Evolutionary conservation across 2,888 invertebrate species (phyloP), one percentile per base, ranked within the genome.

Genomic region (Dryomyza anilis): DNA sequence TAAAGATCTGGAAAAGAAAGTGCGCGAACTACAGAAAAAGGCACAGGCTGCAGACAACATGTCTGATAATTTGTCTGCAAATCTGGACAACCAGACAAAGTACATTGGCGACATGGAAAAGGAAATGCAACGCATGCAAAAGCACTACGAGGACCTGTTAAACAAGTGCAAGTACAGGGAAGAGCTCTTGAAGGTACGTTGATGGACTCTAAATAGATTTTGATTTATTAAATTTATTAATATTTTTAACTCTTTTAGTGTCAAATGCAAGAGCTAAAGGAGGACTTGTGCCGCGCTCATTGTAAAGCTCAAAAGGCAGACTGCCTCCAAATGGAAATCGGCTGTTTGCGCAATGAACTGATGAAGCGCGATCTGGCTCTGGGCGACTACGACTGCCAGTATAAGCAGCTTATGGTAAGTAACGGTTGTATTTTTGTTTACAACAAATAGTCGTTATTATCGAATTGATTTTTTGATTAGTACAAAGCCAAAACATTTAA

Each of bases 81-180:
- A 64, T 60, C 57, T 78, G 1, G 60, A 65, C 0, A 65, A 63
- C 1, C 72, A 78, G 55, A 58, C 70, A 3, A 58, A 63, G 7
- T 72, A 73, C 55, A 74, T 80, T 27, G 27, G 57, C 25, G 71
- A 72, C 27, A 72, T 79, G 71, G 73, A 78, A 46, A 59, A 65
- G 10, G 75, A 80, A 50, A 74, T 79, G 66, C 63, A 69, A 27
- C 67, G 72, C 7, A 78, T 78, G 78, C 78, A 78, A 53, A 69
- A 69, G 0, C 76, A 70, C 63, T 79, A 79, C 55, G 78, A 79
- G 50, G 66, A 62, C 6, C 67, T 75, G 66, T 64, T 74, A 8
- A 71, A 72, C 3, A 70, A 71, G n/a, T 60, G 70, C 1, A 74
- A 73, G 19, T 73, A 67, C 19, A 71, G 69, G 29, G 76, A 76